Evolutionary conservation across 2,113 vertebrate genomes (phyloP).

Genomic region (Laticauda colubrina): DNA sequence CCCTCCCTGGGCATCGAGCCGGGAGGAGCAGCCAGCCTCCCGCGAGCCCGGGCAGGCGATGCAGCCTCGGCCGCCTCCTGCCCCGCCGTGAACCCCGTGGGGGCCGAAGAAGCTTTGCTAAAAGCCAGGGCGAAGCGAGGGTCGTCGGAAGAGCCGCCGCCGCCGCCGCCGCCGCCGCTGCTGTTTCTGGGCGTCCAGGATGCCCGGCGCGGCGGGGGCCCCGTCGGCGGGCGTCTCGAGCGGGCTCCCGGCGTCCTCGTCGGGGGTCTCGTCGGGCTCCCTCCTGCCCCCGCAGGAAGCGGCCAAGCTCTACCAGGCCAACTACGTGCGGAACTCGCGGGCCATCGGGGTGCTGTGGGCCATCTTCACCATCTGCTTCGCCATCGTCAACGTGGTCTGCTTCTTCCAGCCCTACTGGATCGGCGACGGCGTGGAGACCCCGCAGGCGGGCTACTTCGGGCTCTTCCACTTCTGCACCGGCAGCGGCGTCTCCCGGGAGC

Average conservation of each 20-base stretch:
- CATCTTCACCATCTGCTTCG: slow-evolving; percentile 95
- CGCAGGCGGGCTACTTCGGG: slow-evolving; percentile 94
- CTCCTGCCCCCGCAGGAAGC: slow-evolving; percentile 92
- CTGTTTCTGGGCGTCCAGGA: slow-evolving; percentile 48
- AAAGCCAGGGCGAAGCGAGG: neutral
- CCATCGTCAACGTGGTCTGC: slow-evolving; percentile 92
- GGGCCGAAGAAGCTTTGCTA: no score
- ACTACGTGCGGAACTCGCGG: slow-evolving; percentile 92
- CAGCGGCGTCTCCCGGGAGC: slow-evolving; percentile 85
- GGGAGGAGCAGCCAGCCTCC: neutral
- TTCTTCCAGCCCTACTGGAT: slow-evolving; percentile 98
- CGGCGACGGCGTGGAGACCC: slow-evolving; percentile 93
- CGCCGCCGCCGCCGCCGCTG: no score
- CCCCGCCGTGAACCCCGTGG: slow-evolving; percentile 39
- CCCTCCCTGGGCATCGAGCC: neutral
- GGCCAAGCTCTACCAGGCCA: slow-evolving; percentile 92
- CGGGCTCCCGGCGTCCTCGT: slow-evolving; percentile 62
- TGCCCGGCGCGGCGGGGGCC: slow-evolving; percentile 73
- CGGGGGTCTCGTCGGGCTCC: slow-evolving; percentile 72
- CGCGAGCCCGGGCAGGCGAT: slow-evolving; percentile 12
- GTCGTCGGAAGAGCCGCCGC: slow-evolving; percentile 32
- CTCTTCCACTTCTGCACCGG: slow-evolving; percentile 95
- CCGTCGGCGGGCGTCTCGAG: slow-evolving; percentile 68
- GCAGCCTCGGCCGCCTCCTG: slow-evolving; percentile 3
- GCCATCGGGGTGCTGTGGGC: slow-evolving; percentile 95